Evolutionary conservation across 2,888 invertebrate species (phyloP).

Genomic region (Agrotis exclamationis): DNA sequence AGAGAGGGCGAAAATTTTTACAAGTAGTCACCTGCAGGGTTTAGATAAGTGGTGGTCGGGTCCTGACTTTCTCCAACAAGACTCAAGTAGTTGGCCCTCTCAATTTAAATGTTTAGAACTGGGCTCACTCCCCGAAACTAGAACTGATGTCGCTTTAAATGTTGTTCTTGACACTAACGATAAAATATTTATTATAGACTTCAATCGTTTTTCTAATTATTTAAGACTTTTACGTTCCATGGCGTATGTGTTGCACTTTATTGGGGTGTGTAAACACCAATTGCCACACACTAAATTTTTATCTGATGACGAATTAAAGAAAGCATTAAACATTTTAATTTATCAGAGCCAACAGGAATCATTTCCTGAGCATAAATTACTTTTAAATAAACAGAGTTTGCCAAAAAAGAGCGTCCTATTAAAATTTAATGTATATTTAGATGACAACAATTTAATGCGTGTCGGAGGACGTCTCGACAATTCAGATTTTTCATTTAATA

Average conservation of each 20-base stretch:
- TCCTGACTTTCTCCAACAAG: slow-evolving; percentile 2
- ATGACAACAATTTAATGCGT: slow-evolving; percentile 3
- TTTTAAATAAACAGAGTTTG: not conserved
- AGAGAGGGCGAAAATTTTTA: too few relatives aligned
- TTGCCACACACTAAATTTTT: not conserved
- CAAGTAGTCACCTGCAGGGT: slow-evolving; percentile 3
- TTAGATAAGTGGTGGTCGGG: slow-evolving; percentile 9
- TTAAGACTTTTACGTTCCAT: slow-evolving; percentile 4
- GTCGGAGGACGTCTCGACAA: slow-evolving; percentile 8
- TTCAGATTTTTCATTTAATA: not conserved
- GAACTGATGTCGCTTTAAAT: not conserved
- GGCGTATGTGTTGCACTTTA: not conserved
- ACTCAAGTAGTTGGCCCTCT: not conserved
- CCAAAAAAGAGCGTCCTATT: not conserved
- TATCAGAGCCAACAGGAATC: not conserved
- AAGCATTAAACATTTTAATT: not conserved
- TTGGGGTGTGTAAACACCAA: not conserved
- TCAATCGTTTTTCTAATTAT: not conserved
- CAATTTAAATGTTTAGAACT: not conserved
- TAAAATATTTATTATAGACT: not conserved
- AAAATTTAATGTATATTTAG: slow-evolving; percentile 1
- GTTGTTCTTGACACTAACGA: not conserved
- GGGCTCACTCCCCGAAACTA: not conserved
- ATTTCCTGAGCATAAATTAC: slow-evolving; percentile 2
- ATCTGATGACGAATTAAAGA: not conserved